Evolutionary conservation across 2,888 invertebrate species (phyloP), one percentile per base, ranked within the genome.

Genomic region (Metacarcinus magister): DNA sequence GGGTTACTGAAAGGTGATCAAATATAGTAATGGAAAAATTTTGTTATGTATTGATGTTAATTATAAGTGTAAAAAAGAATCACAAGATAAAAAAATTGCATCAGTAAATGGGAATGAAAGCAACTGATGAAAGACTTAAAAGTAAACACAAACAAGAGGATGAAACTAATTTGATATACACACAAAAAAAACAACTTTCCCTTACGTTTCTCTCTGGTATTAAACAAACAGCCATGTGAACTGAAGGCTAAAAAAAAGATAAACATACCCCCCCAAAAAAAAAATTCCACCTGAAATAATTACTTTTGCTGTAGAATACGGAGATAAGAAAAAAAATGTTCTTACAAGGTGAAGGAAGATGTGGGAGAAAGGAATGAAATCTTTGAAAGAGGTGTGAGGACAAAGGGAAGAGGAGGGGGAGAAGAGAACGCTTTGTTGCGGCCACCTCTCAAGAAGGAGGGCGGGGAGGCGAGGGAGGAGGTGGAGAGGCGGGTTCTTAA

Each of bases 381-480:
- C 5, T 90, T 4, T n/a, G n/a, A 43, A 19, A 91, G 7, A 28
- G n/a, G 67, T 16, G 5, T 67, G 93, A 46, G 39, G 39, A 67
- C 28, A n/a, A 67, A 67, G 54, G 28, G 16, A 60, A 16, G 32
- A 92, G 92, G 32, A 60, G 5, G 60, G 23, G 46, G 19, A 67
- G 67, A 16, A 91, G 92, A 23, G 92, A 19, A 46, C 48, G 92
- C 48, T n/a, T 32, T 32, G 46, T 54, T 92, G 39, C 19, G n/a
- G 48, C 46, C n/a, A 91, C 91, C 91, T 91, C 91, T n/a, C 44
- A 91, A n/a, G 91, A 46, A 93, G 60, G 43, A 44, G 5, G 44
- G 16, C 10, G 32, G 23, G 43, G 32, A 2, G 16, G 0, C 54
- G 43, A 43, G 19, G 23, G 43, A 67, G 32, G 93, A n/a, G 16